These are phyloP conservation scores for Pangasius larnaudii DNA, from an alignment of 2,797 vertebrate species.

Conservation along the genomic window DNA sequence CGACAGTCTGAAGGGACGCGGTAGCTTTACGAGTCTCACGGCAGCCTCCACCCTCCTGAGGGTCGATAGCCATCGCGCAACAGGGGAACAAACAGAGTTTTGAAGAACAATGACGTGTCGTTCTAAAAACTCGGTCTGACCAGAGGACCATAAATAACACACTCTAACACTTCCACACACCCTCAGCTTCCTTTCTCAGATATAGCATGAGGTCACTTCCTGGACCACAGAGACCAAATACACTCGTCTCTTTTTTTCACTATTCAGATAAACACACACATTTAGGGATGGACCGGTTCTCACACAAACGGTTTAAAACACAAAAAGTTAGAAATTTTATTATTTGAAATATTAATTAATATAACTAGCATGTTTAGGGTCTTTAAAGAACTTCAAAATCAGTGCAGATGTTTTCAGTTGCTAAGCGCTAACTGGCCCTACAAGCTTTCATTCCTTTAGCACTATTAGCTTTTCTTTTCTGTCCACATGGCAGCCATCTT, in stretches of 20 bases:
- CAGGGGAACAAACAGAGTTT: background rate
- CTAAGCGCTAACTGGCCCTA: background rate
- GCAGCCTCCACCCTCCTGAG: background rate
- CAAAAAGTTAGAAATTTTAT: background rate
- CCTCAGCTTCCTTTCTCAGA: background rate
- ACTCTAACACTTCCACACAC: background rate
- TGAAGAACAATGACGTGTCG: background rate
- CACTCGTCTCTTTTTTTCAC: background rate
- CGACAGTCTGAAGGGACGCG: background rate
- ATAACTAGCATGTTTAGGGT: background rate
- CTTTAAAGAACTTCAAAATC: background rate
- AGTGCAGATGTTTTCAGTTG: background rate
- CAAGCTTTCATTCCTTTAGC: background rate
- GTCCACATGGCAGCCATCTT: background rate
- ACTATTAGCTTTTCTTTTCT: background rate
- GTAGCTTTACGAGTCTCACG: background rate
- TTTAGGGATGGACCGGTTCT: background rate
- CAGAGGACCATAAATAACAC: background rate
- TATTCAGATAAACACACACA: background rate
- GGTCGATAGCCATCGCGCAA: background rate
- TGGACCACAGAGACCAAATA: too few species aligned
- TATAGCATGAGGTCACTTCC: conserved; percentile 4
- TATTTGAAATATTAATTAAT: background rate
- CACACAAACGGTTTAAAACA: background rate
- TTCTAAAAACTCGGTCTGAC: background rate